Evolutionary conservation across 2,113 vertebrate species (phyloP), one percentile per base, ranked within the genome.

Genomic region (Serinus canaria): DNA sequence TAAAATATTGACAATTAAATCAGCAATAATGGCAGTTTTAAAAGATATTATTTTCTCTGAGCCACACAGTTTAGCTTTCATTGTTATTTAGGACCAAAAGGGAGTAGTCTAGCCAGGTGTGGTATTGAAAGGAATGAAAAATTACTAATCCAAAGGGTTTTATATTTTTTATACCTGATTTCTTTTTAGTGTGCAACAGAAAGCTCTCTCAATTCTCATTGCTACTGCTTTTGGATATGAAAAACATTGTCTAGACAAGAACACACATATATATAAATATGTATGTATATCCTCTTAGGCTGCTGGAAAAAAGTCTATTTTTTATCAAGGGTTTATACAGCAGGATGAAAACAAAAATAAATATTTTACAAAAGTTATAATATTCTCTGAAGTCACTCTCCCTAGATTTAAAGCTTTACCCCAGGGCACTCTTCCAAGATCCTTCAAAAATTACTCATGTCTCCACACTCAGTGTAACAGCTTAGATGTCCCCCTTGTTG

Each of bases 291-390:
- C 20, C 21, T 59, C 49, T 88, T 41, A 67, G 50, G 30, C 59
- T 83, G 24, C 52, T 91, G 88, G 53, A 92, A 91, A 49, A 83
- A 83, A 77, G 50, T 62, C 63, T 22, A 23, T 93, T 91, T 96
- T 80, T 87, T 87, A 31, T 87, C 64, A 81, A 28, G 78, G 60
- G 30, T 44, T 68, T 89, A 53, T 91, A 76, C 56, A 73, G 53
- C 46, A 85, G 63, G 22, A 91, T 62, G 55, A 96, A 92, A 92
- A 80, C 83, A 93, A 87, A 88, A 89, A 55, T 17, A 80, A 95
- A 49, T 75, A 83, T 75, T 92, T 94, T 90, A 50, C 37, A 44
- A n/a, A 89, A 79, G 53, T 47, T 58, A 43, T 24, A 43, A 79
- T 76, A 77, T 76, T 82, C 60, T 86, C 75, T 86, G 76, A 87